A percentile compares a stretch with the other conserved stretches of the same genome.
These are phyloP conservation scores for Drosophila fungiperda DNA, from an alignment of 2,888 invertebrate genomes.

Conservation along the genomic window DNA sequence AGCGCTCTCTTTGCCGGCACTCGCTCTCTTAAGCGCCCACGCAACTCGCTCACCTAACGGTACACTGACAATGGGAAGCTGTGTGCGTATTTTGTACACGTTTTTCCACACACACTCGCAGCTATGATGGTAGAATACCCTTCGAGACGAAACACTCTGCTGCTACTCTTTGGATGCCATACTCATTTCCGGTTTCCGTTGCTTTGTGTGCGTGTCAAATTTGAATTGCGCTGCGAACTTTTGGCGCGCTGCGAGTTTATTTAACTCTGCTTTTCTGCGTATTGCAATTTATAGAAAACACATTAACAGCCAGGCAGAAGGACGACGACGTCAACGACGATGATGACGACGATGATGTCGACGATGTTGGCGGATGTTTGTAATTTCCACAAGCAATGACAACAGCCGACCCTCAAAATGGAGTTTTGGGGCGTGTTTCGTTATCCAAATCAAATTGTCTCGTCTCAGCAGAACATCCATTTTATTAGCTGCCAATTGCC, in stretches of 20 bases:
- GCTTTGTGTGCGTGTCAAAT: constrained; percentile 78
- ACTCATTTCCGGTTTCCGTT: constrained; percentile 83
- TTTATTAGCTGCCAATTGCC: constrained; percentile 74
- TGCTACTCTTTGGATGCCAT: constrained; percentile 69
- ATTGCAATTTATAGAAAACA: constrained; percentile 77
- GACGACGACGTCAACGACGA: constrained; percentile 24
- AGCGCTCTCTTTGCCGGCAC: constrained; percentile 33
- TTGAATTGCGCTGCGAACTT: constrained; percentile 75
- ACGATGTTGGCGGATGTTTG: constrained; percentile 64
- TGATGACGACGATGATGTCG: constrained; percentile 22
- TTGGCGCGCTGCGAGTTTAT: constrained; percentile 43
- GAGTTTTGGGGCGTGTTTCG: constrained; percentile 63
- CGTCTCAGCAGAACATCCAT: constrained; percentile 60
- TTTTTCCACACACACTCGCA: constrained; percentile 20
- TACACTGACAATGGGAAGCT: constrained; percentile 32
- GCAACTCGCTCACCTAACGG: constrained; percentile 30
- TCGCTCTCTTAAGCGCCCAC: constrained; percentile 45
- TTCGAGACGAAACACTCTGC: constrained; percentile 42
- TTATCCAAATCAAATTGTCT: constrained; percentile 75
- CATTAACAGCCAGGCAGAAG: constrained; percentile 58
- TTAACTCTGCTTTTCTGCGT: constrained; percentile 47
- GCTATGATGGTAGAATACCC: constrained; percentile 20
- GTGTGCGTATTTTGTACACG: constrained; percentile 27
- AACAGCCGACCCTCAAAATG: constrained; percentile 12
- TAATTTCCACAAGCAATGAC: constrained; percentile 66